These are phyloP conservation scores for Ormia ochracea DNA, from an alignment of 2,888 invertebrate species.

Conservation along the genomic window DNA sequence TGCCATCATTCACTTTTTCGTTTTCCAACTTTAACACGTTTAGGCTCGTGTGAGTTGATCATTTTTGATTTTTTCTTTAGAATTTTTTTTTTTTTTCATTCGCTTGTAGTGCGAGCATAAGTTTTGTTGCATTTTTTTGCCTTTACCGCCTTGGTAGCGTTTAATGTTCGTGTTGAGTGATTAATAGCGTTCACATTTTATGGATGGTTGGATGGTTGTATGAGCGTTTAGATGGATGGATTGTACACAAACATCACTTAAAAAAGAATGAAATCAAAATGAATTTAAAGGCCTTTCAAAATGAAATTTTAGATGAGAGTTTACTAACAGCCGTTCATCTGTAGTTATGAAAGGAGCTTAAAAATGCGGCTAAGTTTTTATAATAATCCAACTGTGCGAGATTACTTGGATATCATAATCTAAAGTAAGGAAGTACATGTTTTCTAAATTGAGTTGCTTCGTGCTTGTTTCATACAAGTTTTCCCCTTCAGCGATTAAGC, in stretches of 20 bases:
- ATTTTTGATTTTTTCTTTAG: slow-evolving; percentile 44
- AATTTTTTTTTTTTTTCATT: slow-evolving; percentile 14
- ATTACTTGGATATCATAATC: slow-evolving; percentile 57
- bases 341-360: slow-evolving; percentile 6
- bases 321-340: not conserved
- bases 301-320: slow-evolving; percentile 16
- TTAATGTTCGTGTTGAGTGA: slow-evolving; percentile 75
- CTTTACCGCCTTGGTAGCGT: slow-evolving; percentile 66
- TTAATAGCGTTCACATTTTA: slow-evolving; percentile 72
- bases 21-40: slow-evolving; percentile 38
- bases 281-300: slow-evolving; percentile 31
- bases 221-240: slow-evolving; percentile 22
- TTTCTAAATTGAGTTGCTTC: slow-evolving; percentile 57
- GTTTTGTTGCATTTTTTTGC: slow-evolving; percentile 34
- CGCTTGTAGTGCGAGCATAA: slow-evolving; percentile 8
- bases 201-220: slow-evolving; percentile 15
- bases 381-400: slow-evolving; percentile 34
- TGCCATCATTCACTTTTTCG: slow-evolving; percentile 55
- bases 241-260: slow-evolving; percentile 46
- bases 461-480: not conserved
- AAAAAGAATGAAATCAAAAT: slow-evolving; percentile 21
- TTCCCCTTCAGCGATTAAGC: not conserved
- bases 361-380: slow-evolving; percentile 31
- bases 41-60: slow-evolving; percentile 55
- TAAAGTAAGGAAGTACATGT: slow-evolving; percentile 37